A percentile compares a stretch with the other conserved stretches of the same genome.
Conservation (phyloP, 2,797 vertebrate genomes). For the Myotis daubentonii region DNA sequence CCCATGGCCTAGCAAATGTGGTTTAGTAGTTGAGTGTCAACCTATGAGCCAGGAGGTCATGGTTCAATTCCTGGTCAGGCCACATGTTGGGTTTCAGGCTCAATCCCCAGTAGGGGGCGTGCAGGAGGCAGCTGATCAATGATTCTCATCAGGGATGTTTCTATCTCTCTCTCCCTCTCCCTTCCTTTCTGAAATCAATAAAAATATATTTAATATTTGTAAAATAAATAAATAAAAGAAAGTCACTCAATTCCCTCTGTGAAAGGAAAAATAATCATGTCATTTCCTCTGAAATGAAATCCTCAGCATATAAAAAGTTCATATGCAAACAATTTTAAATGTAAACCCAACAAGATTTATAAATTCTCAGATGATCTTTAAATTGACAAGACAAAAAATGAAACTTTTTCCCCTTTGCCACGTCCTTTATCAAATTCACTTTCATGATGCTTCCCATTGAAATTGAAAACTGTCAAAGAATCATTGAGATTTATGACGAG, state of each 20-base stretch:
- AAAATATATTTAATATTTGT: no score
- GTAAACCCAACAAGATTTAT: slow-evolving; percentile 35
- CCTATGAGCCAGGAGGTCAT: no score
- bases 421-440: slow-evolving; percentile 63
- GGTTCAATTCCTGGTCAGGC: no score
- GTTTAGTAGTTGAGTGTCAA: no score
- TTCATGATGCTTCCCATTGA: slow-evolving; percentile 60
- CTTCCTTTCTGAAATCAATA: no score
- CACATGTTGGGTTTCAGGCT: no score
- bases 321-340: slow-evolving; percentile 47
- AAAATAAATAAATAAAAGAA: neutral
- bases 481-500: slow-evolving; percentile 68
- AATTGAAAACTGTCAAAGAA: slow-evolving; percentile 77
- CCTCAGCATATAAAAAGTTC: neutral
- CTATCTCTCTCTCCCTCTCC: no score
- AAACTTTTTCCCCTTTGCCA: slow-evolving; percentile 41
- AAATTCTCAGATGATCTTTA: slow-evolving; percentile 58
- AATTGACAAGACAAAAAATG: slow-evolving; percentile 34
- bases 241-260: neutral
- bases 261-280: neutral
- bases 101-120: no score
- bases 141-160: no score
- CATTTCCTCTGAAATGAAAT: slow-evolving; percentile 2
- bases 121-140: no score
- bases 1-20: no score